These are phyloP conservation scores for Adelges cooleyi DNA, from an alignment of 1,140 invertebrate genomes.

Conservation along the genomic window DNA sequence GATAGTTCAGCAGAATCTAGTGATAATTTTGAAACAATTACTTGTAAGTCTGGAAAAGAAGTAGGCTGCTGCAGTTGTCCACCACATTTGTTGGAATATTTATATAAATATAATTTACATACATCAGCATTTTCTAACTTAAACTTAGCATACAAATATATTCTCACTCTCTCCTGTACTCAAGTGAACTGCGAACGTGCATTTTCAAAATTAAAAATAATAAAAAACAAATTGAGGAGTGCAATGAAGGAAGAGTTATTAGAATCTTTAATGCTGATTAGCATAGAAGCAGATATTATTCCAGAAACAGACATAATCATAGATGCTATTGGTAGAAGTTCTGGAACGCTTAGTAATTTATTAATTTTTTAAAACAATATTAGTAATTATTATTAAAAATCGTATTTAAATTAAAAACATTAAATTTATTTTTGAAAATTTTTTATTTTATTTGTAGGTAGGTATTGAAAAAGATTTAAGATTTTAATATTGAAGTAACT, in stretches of 20 bases:
- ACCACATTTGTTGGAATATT: background rate
- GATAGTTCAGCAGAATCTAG: background rate
- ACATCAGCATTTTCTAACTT: background rate
- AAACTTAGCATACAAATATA: conserved; percentile 9
- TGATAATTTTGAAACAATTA: background rate
- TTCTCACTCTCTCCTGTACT: background rate
- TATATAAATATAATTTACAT: no score
- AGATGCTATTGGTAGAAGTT: no score
- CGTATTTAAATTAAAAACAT: no score
- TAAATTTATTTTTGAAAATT: no score
- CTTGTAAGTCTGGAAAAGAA: background rate
- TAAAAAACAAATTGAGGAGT: conserved; percentile 1
- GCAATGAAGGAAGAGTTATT: background rate
- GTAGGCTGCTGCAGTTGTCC: background rate
- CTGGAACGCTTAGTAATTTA: no score
- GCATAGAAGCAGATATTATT: no score
- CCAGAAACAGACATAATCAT: no score
- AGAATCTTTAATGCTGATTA: conserved; percentile 9
- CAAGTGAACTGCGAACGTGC: conserved; percentile 2
- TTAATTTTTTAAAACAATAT: no score
- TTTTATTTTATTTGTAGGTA: no score
- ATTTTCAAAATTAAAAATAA: conserved; percentile 11
- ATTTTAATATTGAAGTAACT: no score
- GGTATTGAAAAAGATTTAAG: no score
- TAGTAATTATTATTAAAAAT: no score